phyloP scores from a whole-genome alignment of 2,113 vertebrate species.

The Rhinolophus ferrumequinum region DNA sequence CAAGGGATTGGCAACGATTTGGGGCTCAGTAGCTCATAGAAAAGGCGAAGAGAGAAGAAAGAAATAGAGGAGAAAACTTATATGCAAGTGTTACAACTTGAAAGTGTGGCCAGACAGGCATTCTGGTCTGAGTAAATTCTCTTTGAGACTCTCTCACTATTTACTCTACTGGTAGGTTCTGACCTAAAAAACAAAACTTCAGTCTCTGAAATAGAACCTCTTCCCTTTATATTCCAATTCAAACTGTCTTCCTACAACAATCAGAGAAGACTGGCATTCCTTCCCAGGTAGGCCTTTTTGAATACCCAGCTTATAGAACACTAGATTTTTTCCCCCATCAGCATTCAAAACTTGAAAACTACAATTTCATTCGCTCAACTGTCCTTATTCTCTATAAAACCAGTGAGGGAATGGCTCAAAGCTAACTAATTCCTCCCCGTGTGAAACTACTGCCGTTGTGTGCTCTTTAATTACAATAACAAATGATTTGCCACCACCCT shows the following conservation, averaged over 20 bases:
- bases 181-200: not conserved
- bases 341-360: not conserved
- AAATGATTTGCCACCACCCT: not conserved
- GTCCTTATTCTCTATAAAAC: slow-evolving; percentile 12
- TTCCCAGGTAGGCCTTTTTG: not conserved
- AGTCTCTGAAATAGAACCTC: not conserved
- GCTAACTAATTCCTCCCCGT: not conserved
- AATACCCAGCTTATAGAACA: not conserved
- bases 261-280: not conserved
- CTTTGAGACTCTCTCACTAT: not conserved
- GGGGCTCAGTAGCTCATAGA: not conserved
- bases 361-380: not conserved
- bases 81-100: not conserved
- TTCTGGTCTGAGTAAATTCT: not conserved
- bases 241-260: not conserved
- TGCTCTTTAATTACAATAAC: slow-evolving; percentile 34
- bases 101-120: not conserved
- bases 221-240: not conserved
- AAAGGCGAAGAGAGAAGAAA: not conserved
- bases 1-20: not conserved
- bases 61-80: not conserved
- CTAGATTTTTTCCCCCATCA: not conserved
- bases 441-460: not conserved
- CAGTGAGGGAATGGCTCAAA: not conserved
- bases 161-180: not conserved